Evolutionary conservation across 2,113 vertebrate species (phyloP).

Genomic region (Phaethon lepturus): DNA sequence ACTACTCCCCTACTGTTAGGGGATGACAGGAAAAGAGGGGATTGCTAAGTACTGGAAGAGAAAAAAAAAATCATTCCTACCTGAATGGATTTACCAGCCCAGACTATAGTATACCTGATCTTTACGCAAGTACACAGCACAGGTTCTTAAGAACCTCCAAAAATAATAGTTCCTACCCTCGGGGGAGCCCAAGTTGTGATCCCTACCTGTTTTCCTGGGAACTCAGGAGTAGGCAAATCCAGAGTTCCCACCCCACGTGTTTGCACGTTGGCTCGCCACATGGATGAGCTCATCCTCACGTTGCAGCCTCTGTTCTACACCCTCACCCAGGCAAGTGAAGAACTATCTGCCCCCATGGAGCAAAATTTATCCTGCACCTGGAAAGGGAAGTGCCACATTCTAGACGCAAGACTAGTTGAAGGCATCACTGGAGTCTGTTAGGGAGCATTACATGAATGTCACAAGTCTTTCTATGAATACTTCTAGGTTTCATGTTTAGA

Average conservation of each 20-base stretch:
- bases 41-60: background rate
- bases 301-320: background rate
- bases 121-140: background rate
- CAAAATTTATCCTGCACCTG: background rate
- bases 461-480: background rate
- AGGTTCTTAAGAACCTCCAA: background rate
- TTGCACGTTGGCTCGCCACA: background rate
- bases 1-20: background rate
- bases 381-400: background rate
- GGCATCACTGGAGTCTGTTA: background rate
- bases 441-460: background rate
- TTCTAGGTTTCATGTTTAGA: background rate
- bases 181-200: background rate
- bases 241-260: background rate
- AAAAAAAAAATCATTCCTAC: background rate
- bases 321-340: fast-evolving
- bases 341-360: background rate
- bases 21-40: background rate
- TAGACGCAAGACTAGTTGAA: background rate
- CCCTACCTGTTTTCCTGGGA: background rate
- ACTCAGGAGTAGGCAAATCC: background rate
- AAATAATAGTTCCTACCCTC: background rate
- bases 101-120: background rate
- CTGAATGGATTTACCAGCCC: background rate
- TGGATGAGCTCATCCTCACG: background rate